Conservation (phyloP, 2,888 invertebrate genomes). For the Erpobdella octoculata region DNA sequence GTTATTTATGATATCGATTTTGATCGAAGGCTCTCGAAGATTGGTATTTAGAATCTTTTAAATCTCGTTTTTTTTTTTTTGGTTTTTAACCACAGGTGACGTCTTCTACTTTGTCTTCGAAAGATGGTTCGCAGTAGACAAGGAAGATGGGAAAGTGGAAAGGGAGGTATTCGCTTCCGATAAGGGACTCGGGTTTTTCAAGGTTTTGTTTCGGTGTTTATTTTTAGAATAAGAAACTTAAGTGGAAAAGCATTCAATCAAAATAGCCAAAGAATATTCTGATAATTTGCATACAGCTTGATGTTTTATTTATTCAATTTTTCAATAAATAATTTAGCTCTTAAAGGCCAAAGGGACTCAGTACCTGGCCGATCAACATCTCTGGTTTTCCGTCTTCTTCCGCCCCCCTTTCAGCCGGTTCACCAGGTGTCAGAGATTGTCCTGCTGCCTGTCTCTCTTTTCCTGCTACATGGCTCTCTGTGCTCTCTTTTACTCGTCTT, state of each 20-base stretch:
- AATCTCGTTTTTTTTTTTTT: background rate
- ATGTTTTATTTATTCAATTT: background rate
- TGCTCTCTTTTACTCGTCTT: too few species aligned
- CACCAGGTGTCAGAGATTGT: constrained; percentile 47
- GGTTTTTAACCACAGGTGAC: constrained; percentile 43
- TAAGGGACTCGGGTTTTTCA: constrained; percentile 42
- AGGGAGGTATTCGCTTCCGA: constrained; percentile 48
- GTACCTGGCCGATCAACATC: constrained; percentile 49
- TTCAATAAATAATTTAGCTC: too few species aligned
- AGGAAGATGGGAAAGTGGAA: constrained; percentile 52
- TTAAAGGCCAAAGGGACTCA: constrained; percentile 47
- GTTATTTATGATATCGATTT: background rate
- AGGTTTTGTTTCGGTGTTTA: constrained; percentile 40
- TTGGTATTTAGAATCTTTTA: background rate
- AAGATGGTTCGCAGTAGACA: constrained; percentile 52
- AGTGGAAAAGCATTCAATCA: background rate
- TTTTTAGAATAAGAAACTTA: background rate
- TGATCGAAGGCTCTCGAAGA: background rate
- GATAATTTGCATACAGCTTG: background rate
- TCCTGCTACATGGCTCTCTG: constrained; percentile 48
- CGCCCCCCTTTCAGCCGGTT: constrained; percentile 49
- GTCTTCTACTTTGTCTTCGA: constrained; percentile 50
- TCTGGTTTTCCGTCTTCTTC: constrained; percentile 47
- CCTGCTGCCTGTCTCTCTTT: constrained; percentile 44
- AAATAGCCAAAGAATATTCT: background rate